A percentile compares a stretch with the other conserved stretches of the same genome.
Evolutionary conservation across 2,888 invertebrate species (phyloP).

Genomic region (Sphecodes monilicornis): DNA sequence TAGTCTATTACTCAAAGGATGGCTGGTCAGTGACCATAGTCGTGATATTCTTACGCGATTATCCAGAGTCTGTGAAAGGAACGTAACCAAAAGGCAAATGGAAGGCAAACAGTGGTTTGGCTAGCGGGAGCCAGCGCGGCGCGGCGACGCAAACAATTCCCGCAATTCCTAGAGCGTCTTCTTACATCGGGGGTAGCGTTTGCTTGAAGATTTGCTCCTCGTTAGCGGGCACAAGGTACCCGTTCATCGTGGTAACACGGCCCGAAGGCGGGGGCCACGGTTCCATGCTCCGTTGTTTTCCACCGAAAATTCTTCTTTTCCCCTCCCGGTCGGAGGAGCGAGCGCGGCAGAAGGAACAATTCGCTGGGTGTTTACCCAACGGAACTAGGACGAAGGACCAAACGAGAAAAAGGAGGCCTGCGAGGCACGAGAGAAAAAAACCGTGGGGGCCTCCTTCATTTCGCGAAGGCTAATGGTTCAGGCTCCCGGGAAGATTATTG

Average conservation of each 20-base stretch:
- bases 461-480: constrained; percentile 72
- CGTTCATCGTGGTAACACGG: constrained; percentile 52
- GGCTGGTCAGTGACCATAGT: background rate
- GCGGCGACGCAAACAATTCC: constrained; percentile 51
- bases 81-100: constrained; percentile 33
- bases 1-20: background rate
- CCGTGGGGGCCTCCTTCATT: constrained; percentile 48
- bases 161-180: constrained; percentile 40
- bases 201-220: constrained; percentile 81
- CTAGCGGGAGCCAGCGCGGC: background rate
- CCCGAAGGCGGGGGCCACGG: constrained; percentile 70
- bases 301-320: constrained; percentile 20
- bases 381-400: constrained; percentile 51
- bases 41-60: background rate
- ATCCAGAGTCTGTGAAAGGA: background rate
- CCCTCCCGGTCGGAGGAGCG: background rate
- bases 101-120: constrained; percentile 40
- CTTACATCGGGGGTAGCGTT: constrained; percentile 67
- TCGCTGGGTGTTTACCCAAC: constrained; percentile 51
- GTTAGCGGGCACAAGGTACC: constrained; percentile 71
- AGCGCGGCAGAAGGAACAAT: constrained; percentile 49
- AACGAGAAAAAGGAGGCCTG: constrained; percentile 47
- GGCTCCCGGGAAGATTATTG: constrained; percentile 78
- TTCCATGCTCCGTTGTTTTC: constrained; percentile 44
- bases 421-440: constrained; percentile 38